Evolutionary conservation across 2,797 vertebrate genomes (phyloP).

Genomic region (Chloroceryle inda): DNA sequence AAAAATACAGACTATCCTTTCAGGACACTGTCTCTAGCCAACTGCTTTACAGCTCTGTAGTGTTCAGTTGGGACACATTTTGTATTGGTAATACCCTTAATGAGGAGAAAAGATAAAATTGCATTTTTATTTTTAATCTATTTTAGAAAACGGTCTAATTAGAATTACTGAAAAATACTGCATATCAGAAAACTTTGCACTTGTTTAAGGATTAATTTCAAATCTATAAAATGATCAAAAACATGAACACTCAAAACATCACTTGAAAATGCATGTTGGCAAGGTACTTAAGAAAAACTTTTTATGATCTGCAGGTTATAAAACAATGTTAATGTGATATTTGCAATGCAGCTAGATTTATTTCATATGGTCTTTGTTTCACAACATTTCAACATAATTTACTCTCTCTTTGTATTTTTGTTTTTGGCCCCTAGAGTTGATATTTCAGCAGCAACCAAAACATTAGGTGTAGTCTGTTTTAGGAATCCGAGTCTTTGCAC

Average conservation of each 20-base stretch:
- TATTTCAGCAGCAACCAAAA: constrained; percentile 45
- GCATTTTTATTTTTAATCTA: constrained; percentile 70
- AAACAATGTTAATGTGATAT: constrained; percentile 43
- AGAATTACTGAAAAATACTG: constrained; percentile 58
- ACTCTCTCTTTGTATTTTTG: not conserved
- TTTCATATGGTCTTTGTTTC: constrained; percentile 11
- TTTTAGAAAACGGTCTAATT: constrained; percentile 59
- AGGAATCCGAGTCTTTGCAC: not conserved
- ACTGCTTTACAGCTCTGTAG: constrained; percentile 65
- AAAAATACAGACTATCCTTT: constrained; percentile 65
- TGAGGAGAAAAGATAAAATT: constrained; percentile 62
- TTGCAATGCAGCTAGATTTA: constrained; percentile 24
- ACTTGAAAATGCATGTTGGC: constrained; percentile 65
- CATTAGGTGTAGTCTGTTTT: not conserved
- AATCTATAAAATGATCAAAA: constrained; percentile 35
- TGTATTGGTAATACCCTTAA: constrained; percentile 77
- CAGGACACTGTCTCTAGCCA: constrained; percentile 66
- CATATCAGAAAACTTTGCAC: constrained; percentile 61
- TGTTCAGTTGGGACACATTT: constrained; percentile 77
- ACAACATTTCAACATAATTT: constrained; percentile 58
- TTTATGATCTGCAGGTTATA: constrained; percentile 46
- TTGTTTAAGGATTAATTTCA: constrained; percentile 50
- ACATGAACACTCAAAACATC: constrained; percentile 3
- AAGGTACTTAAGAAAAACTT: constrained; percentile 22
- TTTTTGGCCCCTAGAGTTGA: constrained; percentile 32